Evolutionary conservation across 2,888 invertebrate species (phyloP), one percentile per base, ranked within the genome.

Genomic region (Apodemia zela): DNA sequence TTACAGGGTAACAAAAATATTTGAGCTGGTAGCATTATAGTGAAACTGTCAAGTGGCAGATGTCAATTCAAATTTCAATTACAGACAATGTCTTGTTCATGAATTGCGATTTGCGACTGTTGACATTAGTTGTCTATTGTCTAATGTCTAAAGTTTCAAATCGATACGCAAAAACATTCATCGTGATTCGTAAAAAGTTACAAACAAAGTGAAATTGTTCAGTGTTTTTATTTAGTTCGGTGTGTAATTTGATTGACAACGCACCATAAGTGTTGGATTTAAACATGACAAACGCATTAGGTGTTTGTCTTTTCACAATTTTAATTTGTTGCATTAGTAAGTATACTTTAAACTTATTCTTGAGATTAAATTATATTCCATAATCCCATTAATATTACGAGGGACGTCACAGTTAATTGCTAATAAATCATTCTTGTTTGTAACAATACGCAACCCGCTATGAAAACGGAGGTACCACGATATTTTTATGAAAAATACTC

Each of bases 261-360:
- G 76, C 78, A 80, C 69, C 67, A 72, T 76, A 75, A 77, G 73
- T 73, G 49, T 57, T 60, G 62, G 62, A 67, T 67, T 73, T 74
- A 66, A 85, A 75, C 74, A 91, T 91, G 90, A 80, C 87, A 79
- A 91, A 89, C 85, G 77, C 84, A 63, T 70, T 82, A 62, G 80
- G 78, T 79, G 85, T 89, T 88, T 89, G 89, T 85, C 86, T 90
- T 66, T 67, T 86, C 66, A 69, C 77, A 60, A 65, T 79, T 68
- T 68, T 75, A 61, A 79, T 89, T 82, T 86, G 82, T 79, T 83
- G 81, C 78, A 75, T 85, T 76, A 78, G 89, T 89, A 75, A 85
- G 89, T 84, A 73, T 65, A 68, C 65, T 65, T 72, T 67, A 68
- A 62, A 69, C 66, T 62, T 63, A 25, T 65, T 61, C 49, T 62